These are phyloP conservation scores for Galleria mellonella DNA, from an alignment of 1,140 invertebrate species.

Conservation along the genomic window DNA sequence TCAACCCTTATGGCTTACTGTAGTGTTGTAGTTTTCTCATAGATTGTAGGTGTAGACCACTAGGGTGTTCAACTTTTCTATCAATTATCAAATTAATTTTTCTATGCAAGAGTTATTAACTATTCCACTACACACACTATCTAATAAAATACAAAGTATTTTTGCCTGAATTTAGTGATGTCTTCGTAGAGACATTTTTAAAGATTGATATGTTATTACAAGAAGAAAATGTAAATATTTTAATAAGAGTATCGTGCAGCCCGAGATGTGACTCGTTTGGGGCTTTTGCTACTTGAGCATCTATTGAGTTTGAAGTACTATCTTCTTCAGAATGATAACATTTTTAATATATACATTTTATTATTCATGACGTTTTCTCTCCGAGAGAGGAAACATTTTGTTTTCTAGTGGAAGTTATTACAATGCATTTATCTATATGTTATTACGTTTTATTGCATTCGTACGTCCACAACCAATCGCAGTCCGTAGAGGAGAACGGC, in stretches of 20 bases:
- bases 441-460: slow-evolving; percentile 74
- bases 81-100: slow-evolving; percentile 66
- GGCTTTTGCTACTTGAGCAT: slow-evolving; percentile 63
- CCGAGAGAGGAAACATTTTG: slow-evolving; percentile 47
- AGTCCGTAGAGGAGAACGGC: slow-evolving; percentile 72
- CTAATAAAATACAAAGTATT: slow-evolving; percentile 47
- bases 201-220: slow-evolving; percentile 58
- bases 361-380: slow-evolving; percentile 53
- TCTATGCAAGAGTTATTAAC: slow-evolving; percentile 69
- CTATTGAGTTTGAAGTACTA: slow-evolving; percentile 50
- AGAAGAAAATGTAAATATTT: slow-evolving; percentile 71
- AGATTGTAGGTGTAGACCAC: slow-evolving; percentile 70
- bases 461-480: slow-evolving; percentile 72
- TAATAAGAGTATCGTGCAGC: slow-evolving; percentile 52
- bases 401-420: slow-evolving; percentile 64
- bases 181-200: slow-evolving; percentile 70
- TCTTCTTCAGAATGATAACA: slow-evolving; percentile 56
- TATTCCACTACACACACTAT: slow-evolving; percentile 61
- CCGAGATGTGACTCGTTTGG: slow-evolving; percentile 58
- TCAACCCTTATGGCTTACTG: slow-evolving; percentile 68
- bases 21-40: slow-evolving; percentile 67
- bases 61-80: slow-evolving; percentile 71
- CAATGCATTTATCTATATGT: slow-evolving; percentile 72
- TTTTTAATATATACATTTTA: slow-evolving; percentile 56
- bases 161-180: slow-evolving; percentile 69